A percentile compares a stretch with the other conserved stretches of the same genome.
Conservation (phyloP, 1,140 invertebrate genomes). For the Drosophila simulans region DNA sequence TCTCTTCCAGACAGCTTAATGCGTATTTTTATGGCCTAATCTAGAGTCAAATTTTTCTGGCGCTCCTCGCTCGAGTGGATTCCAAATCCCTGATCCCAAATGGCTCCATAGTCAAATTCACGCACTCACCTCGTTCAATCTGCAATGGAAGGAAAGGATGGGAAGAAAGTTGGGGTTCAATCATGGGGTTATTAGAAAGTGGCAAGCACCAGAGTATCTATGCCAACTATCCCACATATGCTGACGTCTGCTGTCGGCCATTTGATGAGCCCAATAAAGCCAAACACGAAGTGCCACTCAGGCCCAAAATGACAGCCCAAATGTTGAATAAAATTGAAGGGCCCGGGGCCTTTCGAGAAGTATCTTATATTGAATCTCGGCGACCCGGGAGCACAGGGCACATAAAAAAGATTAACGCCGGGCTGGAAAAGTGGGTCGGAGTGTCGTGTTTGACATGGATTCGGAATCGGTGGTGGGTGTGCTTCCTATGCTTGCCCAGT, state of each 20-base stretch:
- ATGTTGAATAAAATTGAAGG: conserved; percentile 79
- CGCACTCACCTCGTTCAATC: conserved; percentile 58
- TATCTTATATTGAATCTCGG: conserved; percentile 78
- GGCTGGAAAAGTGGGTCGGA: conserved; percentile 60
- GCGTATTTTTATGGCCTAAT: conserved; percentile 78
- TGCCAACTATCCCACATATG: conserved; percentile 69
- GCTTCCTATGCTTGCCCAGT: conserved; percentile 20
- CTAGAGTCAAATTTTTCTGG: conserved; percentile 73
- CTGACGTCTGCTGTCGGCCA: conserved; percentile 58
- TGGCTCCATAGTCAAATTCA: conserved; percentile 29
- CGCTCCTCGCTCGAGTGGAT: conserved; percentile 34
- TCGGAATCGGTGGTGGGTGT: background rate
- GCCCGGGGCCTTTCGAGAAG: conserved; percentile 41
- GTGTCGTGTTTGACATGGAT: conserved; percentile 61
- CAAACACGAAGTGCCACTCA: conserved; percentile 70
- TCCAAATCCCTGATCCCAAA: conserved; percentile 52
- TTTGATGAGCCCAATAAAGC: conserved; percentile 78
- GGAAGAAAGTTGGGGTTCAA: conserved; percentile 9
- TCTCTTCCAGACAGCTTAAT: conserved; percentile 82
- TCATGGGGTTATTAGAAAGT: conserved; percentile 35
- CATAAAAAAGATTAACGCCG: conserved; percentile 73
- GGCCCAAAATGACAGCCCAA: conserved; percentile 61
- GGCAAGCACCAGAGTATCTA: conserved; percentile 35
- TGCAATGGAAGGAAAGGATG: conserved; percentile 29
- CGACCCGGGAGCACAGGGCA: conserved; percentile 44